Evolutionary conservation across 2,797 vertebrate genomes (phyloP).

Genomic region (Cirrhinus mrigala): DNA sequence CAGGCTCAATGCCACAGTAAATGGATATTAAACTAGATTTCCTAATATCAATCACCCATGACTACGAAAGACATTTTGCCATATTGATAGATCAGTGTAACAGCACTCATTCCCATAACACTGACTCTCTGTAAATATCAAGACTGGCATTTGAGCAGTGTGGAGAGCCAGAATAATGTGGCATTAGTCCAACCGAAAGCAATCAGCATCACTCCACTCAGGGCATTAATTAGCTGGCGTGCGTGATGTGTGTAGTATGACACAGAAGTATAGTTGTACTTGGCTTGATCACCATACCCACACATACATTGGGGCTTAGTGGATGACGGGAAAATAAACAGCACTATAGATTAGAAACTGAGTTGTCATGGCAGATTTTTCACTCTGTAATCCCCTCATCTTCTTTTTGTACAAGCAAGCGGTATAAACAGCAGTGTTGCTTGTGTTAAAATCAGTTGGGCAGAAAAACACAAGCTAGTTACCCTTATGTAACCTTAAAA

Average conservation of each 20-base stretch:
- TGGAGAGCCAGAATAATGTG: constrained; percentile 57
- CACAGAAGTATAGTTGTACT: constrained; percentile 38
- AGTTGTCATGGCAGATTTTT: constrained; percentile 33
- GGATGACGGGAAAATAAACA: constrained; percentile 55
- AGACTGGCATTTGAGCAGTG: constrained; percentile 51
- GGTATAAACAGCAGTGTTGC: constrained; percentile 6
- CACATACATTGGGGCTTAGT: constrained; percentile 38
- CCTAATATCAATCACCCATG: constrained; percentile 38
- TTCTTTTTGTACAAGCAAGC: not conserved
- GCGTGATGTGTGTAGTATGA: constrained; percentile 53
- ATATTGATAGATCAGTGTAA: constrained; percentile 38
- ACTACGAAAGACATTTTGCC: constrained; percentile 35
- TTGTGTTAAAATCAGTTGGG: not conserved
- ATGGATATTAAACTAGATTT: constrained; percentile 39
- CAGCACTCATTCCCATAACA: constrained; percentile 37
- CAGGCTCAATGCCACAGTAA: constrained; percentile 32
- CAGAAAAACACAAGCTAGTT: not conserved
- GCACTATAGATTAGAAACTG: constrained; percentile 15
- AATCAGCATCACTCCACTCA: constrained; percentile 58
- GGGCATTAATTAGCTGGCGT: constrained; percentile 60
- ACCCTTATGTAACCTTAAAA: constrained; percentile 9
- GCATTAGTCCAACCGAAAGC: constrained; percentile 56
- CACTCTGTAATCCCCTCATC: constrained; percentile 11
- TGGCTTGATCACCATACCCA: constrained; percentile 37
- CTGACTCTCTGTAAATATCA: constrained; percentile 46